Base-by-base conservation (phyloP, 2,888 invertebrate species). In the Smittia sp. region DNA sequence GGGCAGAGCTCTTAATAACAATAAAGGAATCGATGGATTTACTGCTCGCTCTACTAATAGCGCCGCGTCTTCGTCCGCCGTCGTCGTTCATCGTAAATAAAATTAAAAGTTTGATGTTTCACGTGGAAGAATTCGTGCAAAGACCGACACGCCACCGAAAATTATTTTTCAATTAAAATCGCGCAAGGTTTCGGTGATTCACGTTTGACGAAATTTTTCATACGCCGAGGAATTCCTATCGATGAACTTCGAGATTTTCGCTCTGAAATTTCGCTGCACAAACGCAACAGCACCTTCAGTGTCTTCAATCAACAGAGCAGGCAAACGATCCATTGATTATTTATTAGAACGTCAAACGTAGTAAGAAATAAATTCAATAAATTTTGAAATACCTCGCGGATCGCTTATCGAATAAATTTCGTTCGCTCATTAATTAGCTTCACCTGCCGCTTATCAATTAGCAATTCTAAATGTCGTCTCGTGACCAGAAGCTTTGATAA, bases 201-300 rank as follows among this genome's bases (percentile, higher is more conserved):
- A 58, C 58, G 58, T n/a, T 46, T 2, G 4, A 22, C 2, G 3
- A 22, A 58, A 58, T 58, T 3, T 7, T 7, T 58, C 22, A 3
- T 46, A 46, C 11, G 46, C 6, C 11, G 38, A 9, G 38, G 11
- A 38, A 11, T 38, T 9, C 6, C 11, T 9, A 38, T 38, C 38
- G 15, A 52, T 52, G 11, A 52, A 52, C 4, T 11, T 52, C 7
- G 52, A 52, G 7, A 39, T 79, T 78, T 78, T 54, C 15, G 11
- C 54, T 39, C 81, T 38, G 87, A 96, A 96, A 93, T 77, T 94
- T 98, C 39, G 39, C 6, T 98, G 98, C 82, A 94, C 94, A 52
- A 95, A 95, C 80, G 92, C 92, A 69, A 96, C 96, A 20, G 96
- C 98, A 0, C 98, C 98, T 0, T 96, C 96, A 69, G 97, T 98